Percentiles rank a stretch among this genome's conserved stretches.
Conservation (phyloP, 2,797 vertebrate genomes). For the Gephyroberyx darwinii region DNA sequence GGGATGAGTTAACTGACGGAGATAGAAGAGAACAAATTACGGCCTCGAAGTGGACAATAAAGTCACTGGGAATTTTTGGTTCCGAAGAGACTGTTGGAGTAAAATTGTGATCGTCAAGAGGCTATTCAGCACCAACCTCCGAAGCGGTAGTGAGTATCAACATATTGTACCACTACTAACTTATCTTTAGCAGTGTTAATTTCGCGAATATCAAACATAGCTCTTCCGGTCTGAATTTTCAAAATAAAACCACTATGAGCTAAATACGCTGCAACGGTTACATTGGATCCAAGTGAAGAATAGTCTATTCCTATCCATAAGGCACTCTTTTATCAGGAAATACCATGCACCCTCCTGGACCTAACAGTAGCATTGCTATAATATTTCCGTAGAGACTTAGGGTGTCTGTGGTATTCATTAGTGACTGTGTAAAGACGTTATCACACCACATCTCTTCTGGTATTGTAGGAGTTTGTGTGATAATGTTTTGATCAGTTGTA, state of each 20-base stretch:
- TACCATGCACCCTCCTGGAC: too few species aligned
- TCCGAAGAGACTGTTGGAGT: constrained; percentile 30
- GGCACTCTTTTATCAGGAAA: too few species aligned
- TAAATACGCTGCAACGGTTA: background rate
- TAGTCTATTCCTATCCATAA: too few species aligned
- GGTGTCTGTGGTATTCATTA: too few species aligned
- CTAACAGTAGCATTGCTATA: too few species aligned
- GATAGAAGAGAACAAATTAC: constrained; percentile 5
- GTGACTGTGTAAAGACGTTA: too few species aligned
- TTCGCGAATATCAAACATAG: background rate
- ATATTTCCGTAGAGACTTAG: too few species aligned
- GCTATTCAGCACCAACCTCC: constrained; percentile 47
- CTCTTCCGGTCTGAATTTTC: background rate
- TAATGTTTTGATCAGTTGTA: too few species aligned
- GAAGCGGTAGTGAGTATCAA: constrained; percentile 66
- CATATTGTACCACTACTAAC: constrained; percentile 26
- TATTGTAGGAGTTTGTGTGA: too few species aligned
- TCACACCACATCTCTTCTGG: too few species aligned
- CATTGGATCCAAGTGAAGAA: too few species aligned
- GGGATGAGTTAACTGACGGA: constrained; percentile 32
- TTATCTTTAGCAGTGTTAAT: background rate
- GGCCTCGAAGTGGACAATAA: constrained; percentile 2
- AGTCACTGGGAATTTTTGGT: constrained; percentile 16
- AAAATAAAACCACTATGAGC: background rate
- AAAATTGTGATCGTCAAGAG: constrained; percentile 12